Evolutionary conservation across 2,888 invertebrate genomes (phyloP), one percentile per base, ranked within the genome.

Genomic region (Ephialtes manifestator): DNA sequence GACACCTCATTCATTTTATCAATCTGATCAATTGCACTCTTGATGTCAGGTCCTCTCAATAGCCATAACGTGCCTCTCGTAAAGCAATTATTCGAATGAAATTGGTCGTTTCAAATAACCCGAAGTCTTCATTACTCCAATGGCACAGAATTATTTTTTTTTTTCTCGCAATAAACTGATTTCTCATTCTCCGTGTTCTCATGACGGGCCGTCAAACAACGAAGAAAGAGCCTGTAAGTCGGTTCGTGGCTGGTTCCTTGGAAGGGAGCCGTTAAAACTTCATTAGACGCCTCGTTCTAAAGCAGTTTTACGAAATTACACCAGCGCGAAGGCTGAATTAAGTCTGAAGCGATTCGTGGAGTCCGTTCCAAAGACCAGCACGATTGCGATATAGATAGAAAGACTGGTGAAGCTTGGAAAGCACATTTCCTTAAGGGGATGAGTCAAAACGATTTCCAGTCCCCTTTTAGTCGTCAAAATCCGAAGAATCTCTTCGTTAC

Each of bases 221-320:
- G 71, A 43, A 35, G 53, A 71, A 63, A 63, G 48, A 11, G 15
- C 63, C n/a, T 11, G 24, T 13, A 20, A 20, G 35, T 31, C n/a
- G 71, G 13, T 63, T 58, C 70, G 13, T 35, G n/a, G 46, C 31
- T 13, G 60, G 43, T 48, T 60, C 48, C 48, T 39, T 15, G 63
- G 31, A 71, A 18, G 63, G 51, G 46, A 18, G 79, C 63, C 63
- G 84, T 89, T 87, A 83, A 87, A 88, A 88, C 86, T 89, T 87
- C 88, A 87, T 87, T 88, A 89, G 85, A 82, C 79, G 71, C 83
- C 83, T 83, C 82, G 76, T 77, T 86, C 82, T 84, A 75, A 83
- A 87, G 84, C 81, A 87, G 88, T 88, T 88, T 89, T 87, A 86
- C 87, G 72, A 87, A 88, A 88, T 88, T 89, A 88, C 85, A 85